Conservation (phyloP, 2,797 vertebrate genomes). For the Pseudopleuronectes americanus region DNA sequence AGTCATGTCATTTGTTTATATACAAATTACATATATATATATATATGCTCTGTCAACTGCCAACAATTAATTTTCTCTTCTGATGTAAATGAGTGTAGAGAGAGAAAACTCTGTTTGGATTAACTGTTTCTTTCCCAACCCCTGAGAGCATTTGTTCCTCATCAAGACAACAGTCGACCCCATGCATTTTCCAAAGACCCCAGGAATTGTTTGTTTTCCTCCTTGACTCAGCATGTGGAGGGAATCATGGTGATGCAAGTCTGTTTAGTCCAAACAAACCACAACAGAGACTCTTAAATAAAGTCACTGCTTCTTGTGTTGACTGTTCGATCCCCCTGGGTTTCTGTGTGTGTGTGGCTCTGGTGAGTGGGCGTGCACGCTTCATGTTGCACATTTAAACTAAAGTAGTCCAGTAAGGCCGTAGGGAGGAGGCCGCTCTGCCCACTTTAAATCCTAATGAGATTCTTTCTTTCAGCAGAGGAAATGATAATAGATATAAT, state of each 20-base stretch:
- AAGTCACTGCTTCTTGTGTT: constrained; percentile 20
- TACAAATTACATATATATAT: too few species aligned
- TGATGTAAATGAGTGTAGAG: not conserved
- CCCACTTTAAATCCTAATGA: constrained; percentile 35
- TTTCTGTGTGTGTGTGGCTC: constrained; percentile 17
- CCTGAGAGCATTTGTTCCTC: constrained; percentile 11
- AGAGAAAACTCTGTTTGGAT: not conserved
- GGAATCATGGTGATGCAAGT: constrained; percentile 21
- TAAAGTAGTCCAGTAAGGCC: constrained; percentile 8
- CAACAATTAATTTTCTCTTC: not conserved
- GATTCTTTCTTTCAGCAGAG: constrained; percentile 46
- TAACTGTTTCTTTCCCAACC: too few species aligned
- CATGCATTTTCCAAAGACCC: constrained; percentile 11
- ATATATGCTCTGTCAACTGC: too few species aligned
- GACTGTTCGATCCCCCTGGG: constrained; percentile 1
- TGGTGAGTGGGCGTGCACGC: not conserved
- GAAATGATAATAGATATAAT: constrained; percentile 55
- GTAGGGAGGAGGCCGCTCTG: constrained; percentile 5
- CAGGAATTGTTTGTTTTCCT: constrained; percentile 35
- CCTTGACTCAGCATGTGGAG: constrained; percentile 31
- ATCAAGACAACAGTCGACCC: constrained; percentile 6
- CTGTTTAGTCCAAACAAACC: constrained; percentile 22
- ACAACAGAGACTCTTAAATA: constrained; percentile 39
- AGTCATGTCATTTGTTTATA: too few species aligned
- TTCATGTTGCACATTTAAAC: not conserved